phyloP scores from a whole-genome alignment of 2,797 vertebrate genomes.

The Diceros bicornis region DNA sequence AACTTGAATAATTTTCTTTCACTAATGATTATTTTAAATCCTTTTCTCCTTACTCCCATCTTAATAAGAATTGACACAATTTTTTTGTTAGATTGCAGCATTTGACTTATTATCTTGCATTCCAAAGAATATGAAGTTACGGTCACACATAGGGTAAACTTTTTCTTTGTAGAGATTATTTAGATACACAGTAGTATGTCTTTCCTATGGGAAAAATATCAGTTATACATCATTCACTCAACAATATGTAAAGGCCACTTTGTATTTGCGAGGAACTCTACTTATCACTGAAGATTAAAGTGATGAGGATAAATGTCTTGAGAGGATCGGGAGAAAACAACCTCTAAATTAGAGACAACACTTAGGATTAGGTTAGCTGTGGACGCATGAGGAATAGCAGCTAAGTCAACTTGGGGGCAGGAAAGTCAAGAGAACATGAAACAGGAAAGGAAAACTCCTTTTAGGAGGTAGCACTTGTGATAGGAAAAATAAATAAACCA shows the following conservation, averaged over 20 bases:
- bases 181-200: background rate
- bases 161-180: constrained; percentile 48
- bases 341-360: background rate
- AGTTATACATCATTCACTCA: background rate
- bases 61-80: background rate
- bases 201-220: constrained; percentile 17
- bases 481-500: background rate
- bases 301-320: background rate
- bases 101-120: background rate
- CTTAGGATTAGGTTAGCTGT: background rate
- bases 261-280: background rate
- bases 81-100: background rate
- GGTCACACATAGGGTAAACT: background rate
- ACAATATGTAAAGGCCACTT: background rate
- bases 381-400: background rate
- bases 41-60: background rate
- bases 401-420: background rate
- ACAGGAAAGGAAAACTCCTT: background rate
- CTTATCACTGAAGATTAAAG: background rate
- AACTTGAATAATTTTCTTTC: constrained; percentile 45
- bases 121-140: constrained; percentile 10
- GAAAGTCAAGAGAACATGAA: background rate
- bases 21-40: background rate
- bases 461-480: background rate
- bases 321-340: background rate